Evolutionary conservation across 2,888 invertebrate genomes (phyloP), one percentile per base, ranked within the genome.

Genomic region (Parapristionchus giblindavisi): DNA sequence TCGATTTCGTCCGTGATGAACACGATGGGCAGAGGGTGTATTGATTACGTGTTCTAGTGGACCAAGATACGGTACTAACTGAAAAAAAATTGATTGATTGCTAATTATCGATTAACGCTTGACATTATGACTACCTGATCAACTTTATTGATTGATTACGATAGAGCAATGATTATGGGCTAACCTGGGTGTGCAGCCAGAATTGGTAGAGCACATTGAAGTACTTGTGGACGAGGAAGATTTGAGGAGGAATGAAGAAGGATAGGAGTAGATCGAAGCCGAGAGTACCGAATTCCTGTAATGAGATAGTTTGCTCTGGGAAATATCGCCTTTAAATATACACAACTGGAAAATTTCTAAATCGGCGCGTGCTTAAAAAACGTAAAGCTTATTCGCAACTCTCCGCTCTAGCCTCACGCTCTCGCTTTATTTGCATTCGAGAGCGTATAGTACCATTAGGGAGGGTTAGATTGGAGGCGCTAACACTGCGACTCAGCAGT

Each of bases 161-260:
- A n/a, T n/a, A n/a, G n/a, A n/a, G n/a, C n/a, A n/a, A n/a, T n/a
- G n/a, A n/a, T n/a, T n/a, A n/a, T n/a, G n/a, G n/a, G 74, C 21
- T n/a, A 36, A 93, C 91, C 86, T 94, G 92, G 0, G 95, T 95
- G 89, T 95, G 95, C 75, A 95, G 93, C 94, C 94, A 95, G 89
- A 94, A 93, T 91, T 95, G 95, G 90, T 93, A 95, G 56, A 95
- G 90, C 78, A 94, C 91, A 89, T 93, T 94, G 89, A 95, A 92
- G 89, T 94, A 94, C 82, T 93, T 92, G 86, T 95, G 95, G 78
- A 93, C 92, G 80, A 94, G 90, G 87, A 93, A 92, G 38, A 87
- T 79, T 4, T 87, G 85, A 1, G 94, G 93, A 0, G 94, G 94
- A 60, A 94, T 92, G 68, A 92, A 91, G 72, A 93, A 86, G 0